These are phyloP conservation scores for Oenanthe oenanthe DNA, from an alignment of 2,113 vertebrate genomes.

Conservation along the genomic window DNA sequence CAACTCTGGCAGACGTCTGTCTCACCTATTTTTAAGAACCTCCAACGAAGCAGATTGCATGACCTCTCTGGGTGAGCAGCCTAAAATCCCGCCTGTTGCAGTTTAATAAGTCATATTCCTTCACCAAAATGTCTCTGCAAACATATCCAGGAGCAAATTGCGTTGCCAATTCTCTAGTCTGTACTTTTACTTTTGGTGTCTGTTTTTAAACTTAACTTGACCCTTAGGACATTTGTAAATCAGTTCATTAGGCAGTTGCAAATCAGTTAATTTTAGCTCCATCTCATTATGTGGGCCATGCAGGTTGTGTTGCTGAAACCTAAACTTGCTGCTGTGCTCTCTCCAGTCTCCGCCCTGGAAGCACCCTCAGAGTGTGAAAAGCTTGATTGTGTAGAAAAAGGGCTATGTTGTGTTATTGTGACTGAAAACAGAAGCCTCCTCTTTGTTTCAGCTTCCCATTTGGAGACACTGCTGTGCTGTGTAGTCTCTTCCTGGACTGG, in stretches of 20 bases:
- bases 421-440: background rate
- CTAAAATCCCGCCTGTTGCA: background rate
- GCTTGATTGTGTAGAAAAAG: background rate
- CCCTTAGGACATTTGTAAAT: background rate
- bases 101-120: background rate
- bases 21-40: conserved; percentile 42
- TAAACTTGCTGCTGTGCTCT: background rate
- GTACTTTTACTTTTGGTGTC: background rate
- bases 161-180: background rate
- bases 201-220: background rate
- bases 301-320: background rate
- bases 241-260: background rate
- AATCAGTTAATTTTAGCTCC: background rate
- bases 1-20: background rate
- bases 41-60: background rate
- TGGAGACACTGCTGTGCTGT: background rate
- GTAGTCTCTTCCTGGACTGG: background rate
- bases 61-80: background rate
- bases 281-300: background rate
- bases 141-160: background rate
- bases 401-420: background rate
- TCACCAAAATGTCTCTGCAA: background rate
- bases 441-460: background rate
- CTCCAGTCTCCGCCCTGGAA: background rate
- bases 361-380: background rate